Percentiles rank a stretch among this genome's conserved stretches.
phyloP scores from a whole-genome alignment of 2,888 invertebrate species.

The Cosmopolites sordidus region DNA sequence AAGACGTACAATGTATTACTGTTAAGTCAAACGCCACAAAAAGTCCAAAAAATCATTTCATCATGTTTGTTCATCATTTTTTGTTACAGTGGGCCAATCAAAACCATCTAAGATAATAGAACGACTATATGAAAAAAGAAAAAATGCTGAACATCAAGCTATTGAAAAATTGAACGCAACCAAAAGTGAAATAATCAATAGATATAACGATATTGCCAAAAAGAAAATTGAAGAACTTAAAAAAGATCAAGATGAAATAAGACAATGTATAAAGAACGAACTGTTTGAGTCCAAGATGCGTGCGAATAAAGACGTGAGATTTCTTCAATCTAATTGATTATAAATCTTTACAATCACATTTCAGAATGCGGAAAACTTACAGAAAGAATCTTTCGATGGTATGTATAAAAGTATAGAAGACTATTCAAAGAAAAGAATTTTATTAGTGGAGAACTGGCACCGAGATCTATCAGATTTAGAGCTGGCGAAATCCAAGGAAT shows the following conservation, averaged over 20 bases:
- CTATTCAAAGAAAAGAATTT: conserved; percentile 20
- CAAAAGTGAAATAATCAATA: conserved; percentile 30
- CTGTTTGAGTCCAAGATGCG: conserved; percentile 12
- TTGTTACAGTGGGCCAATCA: conserved; percentile 7
- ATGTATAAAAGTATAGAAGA: conserved; percentile 20
- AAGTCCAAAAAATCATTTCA: too few species aligned
- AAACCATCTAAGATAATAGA: conserved; percentile 25
- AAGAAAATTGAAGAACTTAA: conserved; percentile 27
- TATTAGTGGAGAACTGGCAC: conserved; percentile 31
- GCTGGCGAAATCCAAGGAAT: conserved; percentile 33
- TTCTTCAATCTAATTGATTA: conserved; percentile 4
- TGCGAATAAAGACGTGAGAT: conserved; percentile 16
- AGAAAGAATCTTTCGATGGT: conserved; percentile 22
- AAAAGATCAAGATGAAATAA: conserved; percentile 18
- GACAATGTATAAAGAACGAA: conserved; percentile 24
- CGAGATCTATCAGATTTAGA: conserved; percentile 31
- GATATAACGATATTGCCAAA: conserved; percentile 33
- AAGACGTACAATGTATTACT: too few species aligned
- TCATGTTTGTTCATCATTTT: too few species aligned
- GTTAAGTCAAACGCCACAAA: too few species aligned
- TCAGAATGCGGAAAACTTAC: too few species aligned
- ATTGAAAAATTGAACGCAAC: conserved; percentile 27
- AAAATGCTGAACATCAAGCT: conserved; percentile 28
- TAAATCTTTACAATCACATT: too few species aligned
- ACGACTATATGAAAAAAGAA: conserved; percentile 28